phyloP scores from a whole-genome alignment of 2,888 invertebrate genomes.

The Gerosis bhagava region DNA sequence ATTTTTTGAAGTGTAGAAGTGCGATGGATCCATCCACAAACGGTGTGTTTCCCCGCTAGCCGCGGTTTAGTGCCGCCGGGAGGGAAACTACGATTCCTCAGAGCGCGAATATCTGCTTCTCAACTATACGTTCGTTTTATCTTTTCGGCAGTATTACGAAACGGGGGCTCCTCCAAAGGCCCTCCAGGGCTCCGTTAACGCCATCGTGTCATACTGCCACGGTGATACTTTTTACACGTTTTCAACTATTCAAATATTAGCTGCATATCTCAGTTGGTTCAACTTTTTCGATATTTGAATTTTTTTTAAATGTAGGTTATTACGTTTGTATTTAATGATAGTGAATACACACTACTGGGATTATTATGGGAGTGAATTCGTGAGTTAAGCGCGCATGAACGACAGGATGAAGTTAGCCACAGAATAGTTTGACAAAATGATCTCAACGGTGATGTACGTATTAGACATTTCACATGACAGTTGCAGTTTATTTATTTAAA shows the following conservation, averaged over 20 bases:
- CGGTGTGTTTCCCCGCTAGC: constrained; percentile 58
- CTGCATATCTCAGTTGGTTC: constrained; percentile 24
- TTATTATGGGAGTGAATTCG: too few relatives aligned
- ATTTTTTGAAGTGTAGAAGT: too few relatives aligned
- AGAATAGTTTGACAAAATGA: too few relatives aligned
- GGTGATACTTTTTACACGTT: constrained; percentile 69
- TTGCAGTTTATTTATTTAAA: too few relatives aligned
- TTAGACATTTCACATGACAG: too few relatives aligned
- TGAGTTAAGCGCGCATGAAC: too few relatives aligned
- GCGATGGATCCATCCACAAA: too few relatives aligned
- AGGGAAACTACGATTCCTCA: constrained; percentile 77
- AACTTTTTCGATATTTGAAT: constrained; percentile 7
- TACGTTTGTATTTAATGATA: too few relatives aligned
- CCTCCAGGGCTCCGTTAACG: constrained; percentile 78
- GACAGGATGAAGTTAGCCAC: too few relatives aligned
- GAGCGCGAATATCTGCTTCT: constrained; percentile 76
- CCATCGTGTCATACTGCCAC: constrained; percentile 58
- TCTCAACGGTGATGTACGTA: too few relatives aligned
- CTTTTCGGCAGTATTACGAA: constrained; percentile 78
- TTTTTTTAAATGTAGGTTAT: too few relatives aligned
- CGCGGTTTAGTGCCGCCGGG: constrained; percentile 70
- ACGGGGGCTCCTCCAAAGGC: constrained; percentile 72
- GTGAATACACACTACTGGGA: too few relatives aligned
- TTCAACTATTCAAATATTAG: constrained; percentile 76
- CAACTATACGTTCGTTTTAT: constrained; percentile 82